Base-by-base conservation (phyloP, 2,888 invertebrate genomes). In the Drosophila greeni region DNA sequence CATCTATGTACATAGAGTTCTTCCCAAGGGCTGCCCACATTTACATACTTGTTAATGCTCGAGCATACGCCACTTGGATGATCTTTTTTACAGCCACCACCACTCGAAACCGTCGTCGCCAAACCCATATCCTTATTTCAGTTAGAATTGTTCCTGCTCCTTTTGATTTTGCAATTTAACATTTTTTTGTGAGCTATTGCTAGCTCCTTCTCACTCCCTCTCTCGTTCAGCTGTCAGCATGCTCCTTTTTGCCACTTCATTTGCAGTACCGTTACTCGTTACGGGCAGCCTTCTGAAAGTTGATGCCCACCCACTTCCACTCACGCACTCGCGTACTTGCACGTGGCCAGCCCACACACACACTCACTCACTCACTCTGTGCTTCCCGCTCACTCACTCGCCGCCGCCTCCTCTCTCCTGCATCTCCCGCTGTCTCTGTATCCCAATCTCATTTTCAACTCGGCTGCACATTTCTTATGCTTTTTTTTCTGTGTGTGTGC, bases 201-300 rank as follows among this genome's bases (percentile, higher is more conserved):
- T 47, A 68, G n/a, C n/a, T 14, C 20, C 45, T 14, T 31, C 31
- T 9, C 31, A 29, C 49, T 40, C 39, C 5, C 26, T 14, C 23
- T 23, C 42, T n/a, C n/a, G n/a, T n/a, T n/a, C n/a, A n/a, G n/a
- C 8, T 42, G 23, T 6, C 40, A 18, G 11, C 56, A 14, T 9
- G 42, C 23, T 49, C 47, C 59, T 53, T 67, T 58, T 60, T 76
- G 75, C 70, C 74, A 74, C 79, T 81, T 79, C 74, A 75, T 77
- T 75, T 76, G 70, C 76, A 71, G 53, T 61, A 61, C 66, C 69
- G 31, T 34, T 34, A 33, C 37, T 18, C 23, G 42, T 42, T 26
- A 42, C 56, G 26, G 47, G 33, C 23, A 33, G 20, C 18, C 40
- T 40, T 31, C 61, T 54, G 54, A 47, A 48, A 53, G 34, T 51